A percentile compares a stretch with the other conserved stretches of the same genome.
Evolutionary conservation across 2,797 vertebrate species (phyloP).

Genomic region (Orestias chungarensis): DNA sequence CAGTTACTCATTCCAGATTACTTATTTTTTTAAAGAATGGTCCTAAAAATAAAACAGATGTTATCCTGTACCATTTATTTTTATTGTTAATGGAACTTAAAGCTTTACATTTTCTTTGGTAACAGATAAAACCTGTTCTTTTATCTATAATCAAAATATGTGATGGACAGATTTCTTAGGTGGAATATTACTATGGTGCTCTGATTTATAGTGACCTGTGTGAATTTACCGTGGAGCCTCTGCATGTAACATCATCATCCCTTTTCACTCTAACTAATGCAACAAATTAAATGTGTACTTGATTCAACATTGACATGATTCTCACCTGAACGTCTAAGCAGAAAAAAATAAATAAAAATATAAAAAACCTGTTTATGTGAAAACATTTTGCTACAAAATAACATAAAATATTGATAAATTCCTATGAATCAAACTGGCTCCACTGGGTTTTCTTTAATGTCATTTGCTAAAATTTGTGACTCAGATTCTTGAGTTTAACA

Average conservation of each 20-base stretch:
- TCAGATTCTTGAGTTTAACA: too few relatives aligned
- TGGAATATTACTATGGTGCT: not conserved
- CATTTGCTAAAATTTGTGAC: conserved; percentile 11
- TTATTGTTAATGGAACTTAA: not conserved
- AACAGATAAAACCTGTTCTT: not conserved
- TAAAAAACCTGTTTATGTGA: conserved; percentile 80
- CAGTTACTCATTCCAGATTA: too few relatives aligned
- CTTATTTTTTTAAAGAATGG: too few relatives aligned
- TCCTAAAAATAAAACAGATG: too few relatives aligned
- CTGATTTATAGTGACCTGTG: conserved; percentile 11
- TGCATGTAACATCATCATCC: conserved; percentile 40
- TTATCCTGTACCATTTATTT: not conserved
- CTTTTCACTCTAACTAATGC: conserved; percentile 58
- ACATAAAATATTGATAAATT: conserved; percentile 80
- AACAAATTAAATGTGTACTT: conserved; percentile 73
- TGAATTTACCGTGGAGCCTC: conserved; percentile 35
- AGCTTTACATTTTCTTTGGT: not conserved
- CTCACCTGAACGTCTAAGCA: conserved; percentile 84
- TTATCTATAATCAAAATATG: not conserved
- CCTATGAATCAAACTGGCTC: conserved; percentile 70
- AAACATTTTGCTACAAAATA: conserved; percentile 85
- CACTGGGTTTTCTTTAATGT: conserved; percentile 55
- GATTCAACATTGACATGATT: conserved; percentile 80
- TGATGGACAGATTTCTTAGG: not conserved
- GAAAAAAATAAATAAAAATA: conserved; percentile 54